A percentile compares a stretch with the other conserved stretches of the same genome.
Conservation (phyloP, 2,888 invertebrate genomes). For the Bibio marci region DNA sequence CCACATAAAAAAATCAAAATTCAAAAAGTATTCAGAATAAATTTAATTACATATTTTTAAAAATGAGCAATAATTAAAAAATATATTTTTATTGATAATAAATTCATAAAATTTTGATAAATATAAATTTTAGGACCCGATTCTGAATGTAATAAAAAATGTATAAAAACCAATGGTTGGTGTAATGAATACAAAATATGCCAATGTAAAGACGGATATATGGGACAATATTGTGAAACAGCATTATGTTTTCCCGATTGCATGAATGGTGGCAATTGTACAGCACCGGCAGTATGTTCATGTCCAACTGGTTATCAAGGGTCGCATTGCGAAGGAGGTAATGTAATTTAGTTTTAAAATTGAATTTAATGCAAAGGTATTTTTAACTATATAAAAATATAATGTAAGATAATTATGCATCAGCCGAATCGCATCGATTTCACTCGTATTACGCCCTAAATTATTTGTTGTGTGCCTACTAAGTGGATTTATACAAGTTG, state of each 20-base stretch:
- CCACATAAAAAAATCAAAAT: no score
- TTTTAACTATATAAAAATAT: no score
- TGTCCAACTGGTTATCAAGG: slow-evolving; percentile 85
- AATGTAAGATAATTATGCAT: no score
- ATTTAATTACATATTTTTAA: no score
- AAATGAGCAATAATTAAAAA: no score
- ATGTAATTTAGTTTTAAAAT: slow-evolving; percentile 11
- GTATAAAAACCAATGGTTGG: slow-evolving; percentile 61
- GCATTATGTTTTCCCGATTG: slow-evolving; percentile 85
- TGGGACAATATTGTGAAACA: slow-evolving; percentile 78
- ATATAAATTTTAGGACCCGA: slow-evolving; percentile 48
- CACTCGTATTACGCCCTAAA: no score
- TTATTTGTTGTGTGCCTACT: no score
- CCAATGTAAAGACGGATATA: slow-evolving; percentile 77
- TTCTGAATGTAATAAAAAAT: slow-evolving; percentile 76
- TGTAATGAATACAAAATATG: slow-evolving; percentile 72
- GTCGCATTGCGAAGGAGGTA: slow-evolving; percentile 78
- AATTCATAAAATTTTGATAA: not conserved
- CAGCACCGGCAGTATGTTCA: slow-evolving; percentile 74
- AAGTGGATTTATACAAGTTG: no score
- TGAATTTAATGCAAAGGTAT: no score
- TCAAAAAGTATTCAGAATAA: no score
- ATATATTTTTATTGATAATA: no score
- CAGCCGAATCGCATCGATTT: no score
- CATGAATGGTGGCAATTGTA: slow-evolving; percentile 84